Conservation (phyloP, 2,797 vertebrate species). For the Erethizon dorsatum region DNA sequence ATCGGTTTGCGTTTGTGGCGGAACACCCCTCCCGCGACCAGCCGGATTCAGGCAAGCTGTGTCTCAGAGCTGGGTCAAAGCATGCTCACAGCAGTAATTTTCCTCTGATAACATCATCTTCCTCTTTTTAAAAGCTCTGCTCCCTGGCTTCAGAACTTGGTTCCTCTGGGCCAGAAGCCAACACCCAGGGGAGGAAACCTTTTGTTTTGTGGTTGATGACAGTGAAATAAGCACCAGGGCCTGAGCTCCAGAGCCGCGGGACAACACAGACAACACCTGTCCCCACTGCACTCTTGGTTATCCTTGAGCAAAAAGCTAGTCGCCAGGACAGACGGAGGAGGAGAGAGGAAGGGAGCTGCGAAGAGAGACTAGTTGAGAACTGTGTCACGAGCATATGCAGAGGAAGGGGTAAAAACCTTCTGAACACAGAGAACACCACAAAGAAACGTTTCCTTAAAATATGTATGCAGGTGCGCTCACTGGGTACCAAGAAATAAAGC, state of each 20-base stretch:
- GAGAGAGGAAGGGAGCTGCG: not conserved
- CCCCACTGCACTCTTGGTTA: not conserved
- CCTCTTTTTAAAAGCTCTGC: not conserved
- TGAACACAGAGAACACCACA: not conserved
- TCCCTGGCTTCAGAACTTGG: not conserved
- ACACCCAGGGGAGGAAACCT: not conserved
- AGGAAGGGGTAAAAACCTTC: not conserved
- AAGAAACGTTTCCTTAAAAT: not conserved
- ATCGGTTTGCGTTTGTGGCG: not conserved
- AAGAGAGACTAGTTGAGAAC: not conserved
- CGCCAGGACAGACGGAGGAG: not conserved
- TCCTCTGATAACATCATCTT: not conserved
- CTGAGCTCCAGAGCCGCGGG: not conserved
- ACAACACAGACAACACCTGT: not conserved
- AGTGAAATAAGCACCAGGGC: not conserved
- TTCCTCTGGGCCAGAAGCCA: not conserved
- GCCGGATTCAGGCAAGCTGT: not conserved
- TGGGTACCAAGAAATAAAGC: not conserved
- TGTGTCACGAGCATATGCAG: accelerated
- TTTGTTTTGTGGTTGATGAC: not conserved
- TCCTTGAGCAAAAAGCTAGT: not conserved
- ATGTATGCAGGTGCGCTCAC: not conserved
- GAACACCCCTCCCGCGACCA: not conserved
- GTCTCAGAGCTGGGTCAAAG: not conserved
- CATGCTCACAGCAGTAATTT: not conserved